Conservation (phyloP, 2,888 invertebrate genomes). For the Dynastes grantii region DNA sequence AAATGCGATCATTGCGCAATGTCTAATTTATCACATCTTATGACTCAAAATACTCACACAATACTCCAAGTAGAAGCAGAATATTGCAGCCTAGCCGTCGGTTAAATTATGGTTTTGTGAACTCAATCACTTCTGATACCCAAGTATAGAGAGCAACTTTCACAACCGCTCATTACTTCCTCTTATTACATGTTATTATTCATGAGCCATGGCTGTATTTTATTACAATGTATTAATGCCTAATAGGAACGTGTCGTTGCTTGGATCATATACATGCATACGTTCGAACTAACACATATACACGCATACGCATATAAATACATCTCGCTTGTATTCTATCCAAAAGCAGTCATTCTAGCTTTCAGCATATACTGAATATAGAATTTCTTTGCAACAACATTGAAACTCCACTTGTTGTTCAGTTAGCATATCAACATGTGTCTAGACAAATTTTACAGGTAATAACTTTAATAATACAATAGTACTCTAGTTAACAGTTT, state of each 20-base stretch:
- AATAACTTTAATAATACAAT: no score
- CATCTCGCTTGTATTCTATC: no score
- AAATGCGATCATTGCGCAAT: constrained; percentile 42
- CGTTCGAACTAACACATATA: background rate
- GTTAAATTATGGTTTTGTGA: constrained; percentile 50
- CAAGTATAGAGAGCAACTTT: constrained; percentile 61
- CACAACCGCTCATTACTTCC: constrained; percentile 62
- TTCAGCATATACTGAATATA: no score
- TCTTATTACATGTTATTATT: constrained; percentile 62
- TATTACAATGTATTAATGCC: constrained; percentile 58
- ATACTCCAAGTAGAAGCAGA: constrained; percentile 44
- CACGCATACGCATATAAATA: background rate
- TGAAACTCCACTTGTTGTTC: no score
- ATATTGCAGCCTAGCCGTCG: constrained; percentile 21
- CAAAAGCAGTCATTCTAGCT: no score
- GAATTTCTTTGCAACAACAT: no score
- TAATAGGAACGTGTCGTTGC: constrained; percentile 53
- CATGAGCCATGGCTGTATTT: constrained; percentile 59
- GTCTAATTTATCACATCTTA: constrained; percentile 47
- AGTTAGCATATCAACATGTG: no score
- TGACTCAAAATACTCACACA: constrained; percentile 42
- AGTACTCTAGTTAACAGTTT: no score
- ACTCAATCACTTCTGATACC: constrained; percentile 51
- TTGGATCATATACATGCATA: constrained; percentile 28
- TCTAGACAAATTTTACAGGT: no score